Evolutionary conservation across 1,140 invertebrate species (phyloP).

Genomic region (Hyposmocoma kahamanoa): DNA sequence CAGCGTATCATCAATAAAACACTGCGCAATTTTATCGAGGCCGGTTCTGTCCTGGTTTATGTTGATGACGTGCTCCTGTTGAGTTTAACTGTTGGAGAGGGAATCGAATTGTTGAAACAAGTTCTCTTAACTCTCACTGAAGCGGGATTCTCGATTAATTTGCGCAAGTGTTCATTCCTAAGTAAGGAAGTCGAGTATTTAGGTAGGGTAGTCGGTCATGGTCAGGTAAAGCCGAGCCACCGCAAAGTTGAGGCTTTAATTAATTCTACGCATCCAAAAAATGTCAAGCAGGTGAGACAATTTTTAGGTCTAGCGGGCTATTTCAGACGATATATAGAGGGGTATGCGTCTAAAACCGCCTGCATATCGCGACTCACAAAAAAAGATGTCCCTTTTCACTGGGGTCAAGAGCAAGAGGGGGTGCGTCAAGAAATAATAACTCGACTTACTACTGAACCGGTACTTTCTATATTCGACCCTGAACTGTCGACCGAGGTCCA

Average conservation of each 20-base stretch:
- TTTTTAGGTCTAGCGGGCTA: conserved; percentile 34
- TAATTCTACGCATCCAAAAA: conserved; percentile 28
- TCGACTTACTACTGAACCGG: conserved; percentile 6
- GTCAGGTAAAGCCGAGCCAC: conserved; percentile 25
- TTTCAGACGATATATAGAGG: conserved; percentile 32
- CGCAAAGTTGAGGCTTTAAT: conserved; percentile 32
- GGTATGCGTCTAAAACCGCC: conserved; percentile 17
- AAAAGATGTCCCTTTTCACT: conserved; percentile 10
- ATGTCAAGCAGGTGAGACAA: conserved; percentile 21
- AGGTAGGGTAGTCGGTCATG: conserved; percentile 17
- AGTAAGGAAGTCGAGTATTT: conserved; percentile 17
- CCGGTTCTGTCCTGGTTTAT: too few species aligned
- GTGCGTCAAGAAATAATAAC: neutral
- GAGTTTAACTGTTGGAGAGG: neutral
- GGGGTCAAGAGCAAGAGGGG: neutral
- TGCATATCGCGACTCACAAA: conserved; percentile 21
- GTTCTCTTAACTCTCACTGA: neutral
- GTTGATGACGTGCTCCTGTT: neutral
- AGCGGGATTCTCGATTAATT: neutral
- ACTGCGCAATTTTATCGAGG: neutral
- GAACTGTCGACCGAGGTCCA: conserved; percentile 27
- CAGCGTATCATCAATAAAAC: too few species aligned
- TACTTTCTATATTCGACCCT: conserved; percentile 22
- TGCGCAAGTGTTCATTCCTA: neutral
- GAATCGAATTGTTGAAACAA: neutral